Evolutionary conservation across 2,113 vertebrate genomes (phyloP), one percentile per base, ranked within the genome.

Genomic region (Orthonyx spaldingii): DNA sequence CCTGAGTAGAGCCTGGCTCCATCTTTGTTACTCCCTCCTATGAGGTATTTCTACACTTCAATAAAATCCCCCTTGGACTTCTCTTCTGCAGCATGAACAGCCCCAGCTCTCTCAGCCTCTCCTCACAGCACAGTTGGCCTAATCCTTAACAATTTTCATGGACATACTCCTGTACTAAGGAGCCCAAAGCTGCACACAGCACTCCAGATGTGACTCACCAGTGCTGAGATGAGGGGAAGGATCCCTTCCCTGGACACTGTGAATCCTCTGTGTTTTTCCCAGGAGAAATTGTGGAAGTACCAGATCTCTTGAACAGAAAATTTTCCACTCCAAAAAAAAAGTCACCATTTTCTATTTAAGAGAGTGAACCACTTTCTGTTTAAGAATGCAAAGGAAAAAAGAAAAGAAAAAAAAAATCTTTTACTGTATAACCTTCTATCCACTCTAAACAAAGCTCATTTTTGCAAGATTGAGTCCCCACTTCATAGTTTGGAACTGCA

Each of bases 401-500:
- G 42, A 63, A 17, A 20, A 10, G 21, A 59, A 68, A 9, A 20
- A 28, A 42, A 46, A 50, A 33, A 20, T 16, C 1, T 65, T 75
- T 76, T 90, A 50, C 49, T 68, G 24, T 24, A 72, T 17, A 72
- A 64, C 37, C 23, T 30, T 68, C 35, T 87, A 37, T n/a, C 16
- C 23, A 24, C 44, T 66, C 44, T 74, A 83, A 94, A 78, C 24
- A 74, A 92, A 90, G 68, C 33, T 86, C 19, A 55, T 44, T 92
- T 91, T 46, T 83, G 71, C 55, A 92, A 92, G 63, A 95, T 49
- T 77, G 66, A 90, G 79, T 95, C 71, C 80, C 82, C 76, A 89
- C 72, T 95, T 93, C 76, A 84, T 87, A 85, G 91, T 91, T 89
- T 92, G 93, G 88, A 93, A 89, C 83, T 64, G 95, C 55, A 91